Evolutionary conservation across 2,113 vertebrate species (phyloP).

Genomic region (Grantiella picta): DNA sequence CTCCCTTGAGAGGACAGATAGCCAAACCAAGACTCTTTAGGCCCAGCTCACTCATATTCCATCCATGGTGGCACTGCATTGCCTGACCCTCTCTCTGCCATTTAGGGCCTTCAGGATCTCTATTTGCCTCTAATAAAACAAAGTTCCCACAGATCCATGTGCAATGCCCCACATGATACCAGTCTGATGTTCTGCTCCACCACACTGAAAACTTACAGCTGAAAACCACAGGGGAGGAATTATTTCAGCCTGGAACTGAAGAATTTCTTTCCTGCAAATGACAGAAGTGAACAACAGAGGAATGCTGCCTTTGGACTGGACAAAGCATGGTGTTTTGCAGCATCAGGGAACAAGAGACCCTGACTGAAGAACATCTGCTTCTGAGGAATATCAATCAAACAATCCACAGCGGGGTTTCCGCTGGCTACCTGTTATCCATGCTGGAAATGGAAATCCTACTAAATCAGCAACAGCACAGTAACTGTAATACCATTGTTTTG

Average conservation of each 20-base stretch:
- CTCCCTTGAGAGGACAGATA: neutral
- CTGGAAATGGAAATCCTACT: neutral
- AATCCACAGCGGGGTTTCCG: neutral
- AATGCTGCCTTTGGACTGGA: neutral
- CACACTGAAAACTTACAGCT: neutral
- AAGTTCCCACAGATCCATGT: neutral
- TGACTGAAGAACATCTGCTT: neutral
- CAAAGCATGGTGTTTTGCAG: neutral
- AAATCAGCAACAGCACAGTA: neutral
- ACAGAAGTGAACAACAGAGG: neutral
- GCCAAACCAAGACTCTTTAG: neutral
- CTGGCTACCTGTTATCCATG: neutral
- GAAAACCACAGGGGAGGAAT: neutral
- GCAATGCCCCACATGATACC: neutral
- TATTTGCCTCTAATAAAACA: neutral
- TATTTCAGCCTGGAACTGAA: neutral
- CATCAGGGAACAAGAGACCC: neutral
- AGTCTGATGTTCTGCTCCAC: neutral
- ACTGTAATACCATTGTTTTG: neutral
- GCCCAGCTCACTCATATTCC: neutral
- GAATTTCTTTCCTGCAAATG: neutral
- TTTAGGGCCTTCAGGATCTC: neutral
- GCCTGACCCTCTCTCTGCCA: neutral
- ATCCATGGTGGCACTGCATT: rapidly evolving
- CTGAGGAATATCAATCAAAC: neutral